phyloP scores from a whole-genome alignment of 1,140 invertebrate genomes.

The Acromyrmex charruanus region DNA sequence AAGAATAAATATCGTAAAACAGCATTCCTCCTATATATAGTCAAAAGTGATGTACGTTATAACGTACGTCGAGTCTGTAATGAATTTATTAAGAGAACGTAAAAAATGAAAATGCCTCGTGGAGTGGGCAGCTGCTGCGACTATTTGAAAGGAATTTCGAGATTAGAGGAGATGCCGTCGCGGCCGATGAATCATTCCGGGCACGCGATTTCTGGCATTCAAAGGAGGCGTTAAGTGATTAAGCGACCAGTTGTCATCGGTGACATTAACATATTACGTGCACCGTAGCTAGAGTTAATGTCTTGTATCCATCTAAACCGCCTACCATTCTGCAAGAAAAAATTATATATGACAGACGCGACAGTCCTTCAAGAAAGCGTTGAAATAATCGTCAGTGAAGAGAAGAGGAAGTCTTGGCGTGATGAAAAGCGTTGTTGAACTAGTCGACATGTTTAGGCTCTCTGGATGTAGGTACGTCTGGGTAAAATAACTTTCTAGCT shows the following conservation, averaged over 20 bases:
- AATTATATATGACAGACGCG: constrained; percentile 72
- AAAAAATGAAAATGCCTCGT: constrained; percentile 53
- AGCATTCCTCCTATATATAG: constrained; percentile 5
- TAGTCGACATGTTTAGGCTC: background rate
- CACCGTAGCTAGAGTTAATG: constrained; percentile 72
- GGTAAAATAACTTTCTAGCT: constrained; percentile 39
- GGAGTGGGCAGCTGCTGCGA: constrained; percentile 55
- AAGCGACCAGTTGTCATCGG: constrained; percentile 78
- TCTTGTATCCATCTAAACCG: constrained; percentile 75
- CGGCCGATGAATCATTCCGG: constrained; percentile 74
- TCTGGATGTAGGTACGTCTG: background rate
- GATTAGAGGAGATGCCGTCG: constrained; percentile 76
- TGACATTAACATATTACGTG: constrained; percentile 78
- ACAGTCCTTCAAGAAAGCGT: constrained; percentile 61
- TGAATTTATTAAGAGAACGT: constrained; percentile 58
- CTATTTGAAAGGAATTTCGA: constrained; percentile 75
- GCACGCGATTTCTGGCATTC: constrained; percentile 76
- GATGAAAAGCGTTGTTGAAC: constrained; percentile 18
- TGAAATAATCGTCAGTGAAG: constrained; percentile 60
- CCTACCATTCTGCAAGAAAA: constrained; percentile 64
- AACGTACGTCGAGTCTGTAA: constrained; percentile 18
- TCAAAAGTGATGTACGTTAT: constrained; percentile 27
- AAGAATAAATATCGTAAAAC: constrained; percentile 1
- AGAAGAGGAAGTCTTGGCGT: constrained; percentile 17
- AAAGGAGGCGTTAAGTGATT: constrained; percentile 79